Percentiles rank a stretch among this genome's conserved stretches.
phyloP scores from a whole-genome alignment of 37 sponge, comb jelly and placozoan genomes.

The Amphimedon queenslandica region DNA sequence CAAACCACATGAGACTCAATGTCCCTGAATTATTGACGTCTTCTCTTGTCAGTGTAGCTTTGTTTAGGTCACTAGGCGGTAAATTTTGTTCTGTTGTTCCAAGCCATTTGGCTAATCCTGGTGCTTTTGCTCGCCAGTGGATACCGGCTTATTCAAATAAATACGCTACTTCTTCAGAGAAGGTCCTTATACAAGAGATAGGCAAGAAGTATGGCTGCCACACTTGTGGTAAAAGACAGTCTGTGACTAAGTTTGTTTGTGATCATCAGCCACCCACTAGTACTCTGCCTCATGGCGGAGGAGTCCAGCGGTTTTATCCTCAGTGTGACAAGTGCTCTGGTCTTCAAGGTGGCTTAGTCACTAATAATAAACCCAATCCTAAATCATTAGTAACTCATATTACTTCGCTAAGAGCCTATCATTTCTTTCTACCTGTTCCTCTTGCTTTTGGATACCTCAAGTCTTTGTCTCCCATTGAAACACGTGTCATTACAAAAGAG shows the following conservation, averaged over 20 bases:
- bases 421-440: conserved; percentile 69
- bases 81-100: conserved; percentile 68
- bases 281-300: background rate
- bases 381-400: conserved; percentile 36
- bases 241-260: conserved; percentile 21
- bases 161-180: conserved; percentile 33
- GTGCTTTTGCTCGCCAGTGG: conserved; percentile 62
- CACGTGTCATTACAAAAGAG: background rate
- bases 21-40: conserved; percentile 26
- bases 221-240: conserved; percentile 47
- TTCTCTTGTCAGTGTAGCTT: conserved; percentile 13
- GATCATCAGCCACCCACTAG: conserved; percentile 79
- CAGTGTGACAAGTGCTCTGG: conserved; percentile 63
- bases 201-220: conserved; percentile 70
- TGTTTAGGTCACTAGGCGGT: conserved; percentile 67
- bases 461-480: background rate
- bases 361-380: background rate
- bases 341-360: conserved; percentile 52
- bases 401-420: conserved; percentile 43
- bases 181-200: conserved; percentile 14
- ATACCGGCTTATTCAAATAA: conserved; percentile 45
- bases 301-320: conserved; percentile 56
- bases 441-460: conserved; percentile 28
- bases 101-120: conserved; percentile 52
- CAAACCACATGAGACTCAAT: background rate